A percentile compares a stretch with the other conserved stretches of the same genome.
Conservation (phyloP, 2,113 vertebrate genomes). For the Cromileptes altivelis region DNA sequence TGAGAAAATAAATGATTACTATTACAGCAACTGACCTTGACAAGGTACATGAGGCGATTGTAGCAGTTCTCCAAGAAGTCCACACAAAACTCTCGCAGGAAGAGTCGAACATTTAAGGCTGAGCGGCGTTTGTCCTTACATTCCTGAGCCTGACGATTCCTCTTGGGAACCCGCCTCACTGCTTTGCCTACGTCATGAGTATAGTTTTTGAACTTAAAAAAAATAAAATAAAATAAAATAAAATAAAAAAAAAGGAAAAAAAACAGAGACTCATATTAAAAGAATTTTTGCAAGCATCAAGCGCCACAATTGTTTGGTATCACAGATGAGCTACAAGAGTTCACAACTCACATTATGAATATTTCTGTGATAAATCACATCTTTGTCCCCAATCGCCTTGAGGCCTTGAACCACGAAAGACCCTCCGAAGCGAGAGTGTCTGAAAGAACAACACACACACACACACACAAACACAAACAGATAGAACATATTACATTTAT, state of each 20-base stretch:
- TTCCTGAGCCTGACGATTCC: slow-evolving; percentile 86
- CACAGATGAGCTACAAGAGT: background rate
- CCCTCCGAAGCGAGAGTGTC: slow-evolving; percentile 95
- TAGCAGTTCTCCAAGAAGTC: slow-evolving; percentile 97
- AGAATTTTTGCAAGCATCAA: background rate
- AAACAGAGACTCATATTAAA: background rate
- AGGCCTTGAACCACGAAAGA: slow-evolving; percentile 93
- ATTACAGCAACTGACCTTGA: slow-evolving; percentile 87
- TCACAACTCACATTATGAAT: slow-evolving; percentile 89
- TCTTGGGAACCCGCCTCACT: slow-evolving; percentile 87
- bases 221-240: background rate
- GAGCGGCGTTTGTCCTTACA: slow-evolving; percentile 85
- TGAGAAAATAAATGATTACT: background rate
- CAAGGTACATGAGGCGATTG: slow-evolving; percentile 94
- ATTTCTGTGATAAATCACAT: slow-evolving; percentile 93
- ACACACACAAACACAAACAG: background rate
- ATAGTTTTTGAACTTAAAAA: slow-evolving; percentile 90
- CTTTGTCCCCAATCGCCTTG: slow-evolving; percentile 92
- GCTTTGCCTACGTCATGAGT: slow-evolving; percentile 92
- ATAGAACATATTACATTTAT: background rate
- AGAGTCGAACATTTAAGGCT: slow-evolving; percentile 92
- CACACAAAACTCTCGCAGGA: slow-evolving; percentile 91
- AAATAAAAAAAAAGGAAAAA: background rate
- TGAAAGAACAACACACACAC: slow-evolving; percentile 60
- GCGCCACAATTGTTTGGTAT: background rate